Percentiles rank a stretch among this genome's conserved stretches.
Evolutionary conservation across 2,888 invertebrate genomes (phyloP).

Genomic region (Ornithoptera priamus): DNA sequence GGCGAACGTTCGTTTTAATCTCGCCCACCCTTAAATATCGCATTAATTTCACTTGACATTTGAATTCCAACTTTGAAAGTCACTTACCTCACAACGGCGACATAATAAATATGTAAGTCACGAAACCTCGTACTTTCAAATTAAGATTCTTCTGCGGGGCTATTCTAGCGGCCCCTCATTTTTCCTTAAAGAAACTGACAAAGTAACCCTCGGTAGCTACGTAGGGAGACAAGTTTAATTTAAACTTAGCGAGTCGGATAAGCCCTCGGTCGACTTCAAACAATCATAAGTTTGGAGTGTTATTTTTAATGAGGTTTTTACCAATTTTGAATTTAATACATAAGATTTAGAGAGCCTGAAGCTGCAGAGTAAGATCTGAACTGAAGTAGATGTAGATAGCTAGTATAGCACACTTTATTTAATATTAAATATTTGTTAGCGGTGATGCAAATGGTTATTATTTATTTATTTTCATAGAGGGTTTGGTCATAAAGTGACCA

Average conservation of each 20-base stretch:
- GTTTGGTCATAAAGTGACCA: no score
- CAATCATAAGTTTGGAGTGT: slow-evolving; percentile 72
- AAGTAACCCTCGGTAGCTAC: slow-evolving; percentile 39
- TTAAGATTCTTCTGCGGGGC: slow-evolving; percentile 30
- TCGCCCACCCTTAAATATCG: slow-evolving; percentile 1
- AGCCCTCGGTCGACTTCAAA: slow-evolving; percentile 53
- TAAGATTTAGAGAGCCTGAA: slow-evolving; percentile 40
- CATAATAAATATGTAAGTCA: slow-evolving; percentile 31
- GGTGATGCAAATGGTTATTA: no score
- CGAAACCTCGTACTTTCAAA: slow-evolving; percentile 31
- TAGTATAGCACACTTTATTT: no score
- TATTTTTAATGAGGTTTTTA: slow-evolving; percentile 74
- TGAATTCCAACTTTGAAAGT: slow-evolving; percentile 23
- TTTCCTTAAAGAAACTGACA: slow-evolving; percentile 37
- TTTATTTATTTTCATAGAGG: no score
- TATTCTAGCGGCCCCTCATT: slow-evolving; percentile 32
- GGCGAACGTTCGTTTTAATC: no score
- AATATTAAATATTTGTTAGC: no score
- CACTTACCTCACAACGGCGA: slow-evolving; percentile 24
- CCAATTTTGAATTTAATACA: slow-evolving; percentile 62
- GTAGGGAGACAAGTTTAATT: slow-evolving; percentile 72
- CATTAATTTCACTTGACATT: slow-evolving; percentile 24
- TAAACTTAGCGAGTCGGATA: slow-evolving; percentile 63
- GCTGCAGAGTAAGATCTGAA: background rate
- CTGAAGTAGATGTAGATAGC: no score